Conservation (phyloP, 1,140 invertebrate species). For the Camponotus vicinus region DNA sequence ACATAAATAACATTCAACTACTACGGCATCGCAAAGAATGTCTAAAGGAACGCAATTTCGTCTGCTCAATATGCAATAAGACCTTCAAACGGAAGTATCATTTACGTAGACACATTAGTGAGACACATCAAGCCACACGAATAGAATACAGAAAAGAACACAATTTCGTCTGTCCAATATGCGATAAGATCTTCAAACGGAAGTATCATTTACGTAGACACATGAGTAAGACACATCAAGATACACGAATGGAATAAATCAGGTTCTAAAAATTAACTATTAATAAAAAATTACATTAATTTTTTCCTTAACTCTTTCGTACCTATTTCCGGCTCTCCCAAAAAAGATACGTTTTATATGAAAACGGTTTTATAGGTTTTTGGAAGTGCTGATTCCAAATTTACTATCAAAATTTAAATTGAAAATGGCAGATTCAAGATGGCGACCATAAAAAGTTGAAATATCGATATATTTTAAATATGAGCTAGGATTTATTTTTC, state of each 20-base stretch:
- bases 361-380: no score
- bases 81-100: slow-evolving; percentile 7
- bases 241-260: neutral
- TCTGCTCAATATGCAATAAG: neutral
- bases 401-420: no score
- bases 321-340: no score
- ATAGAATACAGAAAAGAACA: neutral
- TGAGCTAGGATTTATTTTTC: no score
- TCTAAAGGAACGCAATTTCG: slow-evolving; percentile 1
- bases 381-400: no score
- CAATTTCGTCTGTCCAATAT: neutral
- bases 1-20: neutral
- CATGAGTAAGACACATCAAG: neutral
- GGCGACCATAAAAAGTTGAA: no score
- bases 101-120: neutral
- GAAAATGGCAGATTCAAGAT: no score
- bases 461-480: no score
- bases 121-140: neutral
- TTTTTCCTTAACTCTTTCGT: no score
- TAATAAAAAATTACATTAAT: neutral
- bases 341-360: no score
- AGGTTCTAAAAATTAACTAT: neutral
- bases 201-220: slow-evolving; percentile 4
- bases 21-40: neutral
- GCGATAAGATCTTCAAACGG: slow-evolving; percentile 9